Percentiles rank a stretch among this genome's conserved stretches.
These are phyloP conservation scores for Gallinago nigripennis DNA, from an alignment of 2,797 vertebrate genomes.

Conservation along the genomic window DNA sequence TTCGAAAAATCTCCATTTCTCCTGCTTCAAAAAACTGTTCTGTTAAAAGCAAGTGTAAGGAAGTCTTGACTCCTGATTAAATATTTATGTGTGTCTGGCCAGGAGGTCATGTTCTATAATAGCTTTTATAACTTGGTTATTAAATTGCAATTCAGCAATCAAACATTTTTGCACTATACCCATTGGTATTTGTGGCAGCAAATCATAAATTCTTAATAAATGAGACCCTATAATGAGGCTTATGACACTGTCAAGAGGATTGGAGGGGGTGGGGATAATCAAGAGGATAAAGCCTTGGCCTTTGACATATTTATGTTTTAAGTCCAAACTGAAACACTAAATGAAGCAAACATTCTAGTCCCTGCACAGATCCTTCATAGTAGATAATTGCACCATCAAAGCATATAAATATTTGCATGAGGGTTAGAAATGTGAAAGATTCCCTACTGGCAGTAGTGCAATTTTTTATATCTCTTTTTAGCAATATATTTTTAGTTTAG, in stretches of 20 bases:
- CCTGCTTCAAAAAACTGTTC: background rate
- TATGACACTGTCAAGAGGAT: background rate
- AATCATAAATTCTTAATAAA: conserved; percentile 41
- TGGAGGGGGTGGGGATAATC: too few species aligned
- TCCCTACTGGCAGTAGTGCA: background rate
- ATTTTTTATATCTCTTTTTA: background rate
- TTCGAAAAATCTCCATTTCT: background rate
- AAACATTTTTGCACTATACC: conserved; percentile 12
- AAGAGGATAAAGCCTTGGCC: background rate
- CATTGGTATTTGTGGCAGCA: background rate
- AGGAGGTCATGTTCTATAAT: conserved; percentile 23
- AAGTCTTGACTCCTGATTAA: conserved; percentile 56
- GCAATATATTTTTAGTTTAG: conserved; percentile 1
- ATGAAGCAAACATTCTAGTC: background rate
- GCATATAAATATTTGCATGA: background rate
- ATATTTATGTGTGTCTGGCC: conserved; percentile 36
- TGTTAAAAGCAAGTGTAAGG: background rate
- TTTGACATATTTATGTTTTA: background rate
- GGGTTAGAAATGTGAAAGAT: background rate
- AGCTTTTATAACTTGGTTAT: conserved; percentile 49
- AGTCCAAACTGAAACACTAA: background rate
- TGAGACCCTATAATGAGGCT: background rate
- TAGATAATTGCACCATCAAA: background rate
- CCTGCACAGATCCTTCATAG: background rate
- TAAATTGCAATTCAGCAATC: conserved; percentile 45